A percentile compares a stretch with the other conserved stretches of the same genome.
Evolutionary conservation across 2,113 vertebrate species (phyloP).

Genomic region (Larimichthys crocea): DNA sequence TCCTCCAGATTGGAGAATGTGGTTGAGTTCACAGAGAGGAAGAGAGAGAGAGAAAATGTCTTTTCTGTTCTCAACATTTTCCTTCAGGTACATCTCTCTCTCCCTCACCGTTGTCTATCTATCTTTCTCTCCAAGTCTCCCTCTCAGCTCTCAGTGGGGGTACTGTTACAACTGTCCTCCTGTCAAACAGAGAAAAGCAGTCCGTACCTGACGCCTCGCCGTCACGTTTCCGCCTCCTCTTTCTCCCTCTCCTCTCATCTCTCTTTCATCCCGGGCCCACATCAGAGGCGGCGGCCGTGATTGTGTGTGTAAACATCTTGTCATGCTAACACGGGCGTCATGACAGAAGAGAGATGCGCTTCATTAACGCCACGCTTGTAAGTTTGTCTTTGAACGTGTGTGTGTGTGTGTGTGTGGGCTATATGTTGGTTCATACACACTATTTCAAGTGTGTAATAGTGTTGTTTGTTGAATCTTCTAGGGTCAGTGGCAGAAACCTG

Average conservation of each 20-base stretch:
- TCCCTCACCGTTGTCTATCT: constrained; percentile 3
- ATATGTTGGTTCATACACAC: constrained; percentile 20
- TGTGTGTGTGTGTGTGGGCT: constrained; percentile 36
- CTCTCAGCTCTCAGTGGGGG: constrained; percentile 69
- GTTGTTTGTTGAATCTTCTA: constrained; percentile 25
- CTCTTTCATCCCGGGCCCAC: constrained; percentile 73
- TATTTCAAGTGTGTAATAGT: constrained; percentile 9
- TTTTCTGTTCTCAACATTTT: constrained; percentile 53
- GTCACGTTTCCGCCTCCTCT: constrained; percentile 62
- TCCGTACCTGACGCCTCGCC: constrained; percentile 47
- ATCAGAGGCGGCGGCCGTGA: constrained; percentile 74
- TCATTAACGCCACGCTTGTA: constrained; percentile 72
- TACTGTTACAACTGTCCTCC: constrained; percentile 74
- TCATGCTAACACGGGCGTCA: constrained; percentile 76
- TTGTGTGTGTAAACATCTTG: constrained; percentile 82
- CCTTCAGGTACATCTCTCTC: constrained; percentile 47
- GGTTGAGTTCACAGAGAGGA: constrained; percentile 47
- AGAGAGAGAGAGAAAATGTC: constrained; percentile 1
- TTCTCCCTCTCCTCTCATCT: constrained; percentile 59
- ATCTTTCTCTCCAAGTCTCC: neutral
- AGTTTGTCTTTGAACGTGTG: constrained; percentile 68
- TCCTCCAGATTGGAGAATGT: constrained; percentile 67
- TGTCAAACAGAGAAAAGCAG: constrained; percentile 75
- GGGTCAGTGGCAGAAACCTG: constrained; percentile 55
- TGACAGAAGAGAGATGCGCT: constrained; percentile 77